Conservation (phyloP, 2,888 invertebrate species). For the Nomada fabriciana region DNA sequence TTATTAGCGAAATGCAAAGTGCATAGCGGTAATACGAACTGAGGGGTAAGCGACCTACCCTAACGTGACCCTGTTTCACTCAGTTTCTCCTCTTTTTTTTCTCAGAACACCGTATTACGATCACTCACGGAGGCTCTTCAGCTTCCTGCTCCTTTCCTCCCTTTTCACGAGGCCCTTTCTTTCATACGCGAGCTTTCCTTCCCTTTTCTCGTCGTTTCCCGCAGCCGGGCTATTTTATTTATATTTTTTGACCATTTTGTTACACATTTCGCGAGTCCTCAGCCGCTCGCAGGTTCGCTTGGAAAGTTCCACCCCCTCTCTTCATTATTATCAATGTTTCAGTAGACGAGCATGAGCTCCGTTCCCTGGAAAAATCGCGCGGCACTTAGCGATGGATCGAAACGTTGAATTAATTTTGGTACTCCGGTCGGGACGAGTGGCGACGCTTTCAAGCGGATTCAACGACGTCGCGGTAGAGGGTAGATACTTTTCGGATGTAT, state of each 20-base stretch:
- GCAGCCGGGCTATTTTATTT: constrained; percentile 6
- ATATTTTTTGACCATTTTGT: neutral
- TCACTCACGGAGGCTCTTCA: constrained; percentile 39
- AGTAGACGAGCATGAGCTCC: neutral
- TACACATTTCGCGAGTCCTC: constrained; percentile 22
- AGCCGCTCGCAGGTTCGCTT: neutral
- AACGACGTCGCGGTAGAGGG: neutral
- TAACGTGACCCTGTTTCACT: constrained; percentile 58
- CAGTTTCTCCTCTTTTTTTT: constrained; percentile 8
- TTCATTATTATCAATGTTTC: constrained; percentile 29
- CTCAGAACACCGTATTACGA: constrained; percentile 19
- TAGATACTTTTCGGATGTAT: constrained; percentile 5
- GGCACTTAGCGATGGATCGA: constrained; percentile 21
- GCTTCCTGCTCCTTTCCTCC: constrained; percentile 38
- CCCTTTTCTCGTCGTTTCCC: constrained; percentile 13
- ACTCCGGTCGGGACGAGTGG: constrained; percentile 7
- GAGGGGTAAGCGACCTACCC: constrained; percentile 54
- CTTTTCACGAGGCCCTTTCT: constrained; percentile 17
- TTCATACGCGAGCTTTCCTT: constrained; percentile 25
- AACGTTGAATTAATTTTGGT: constrained; percentile 3
- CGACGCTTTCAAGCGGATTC: constrained; percentile 16
- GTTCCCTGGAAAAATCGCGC: constrained; percentile 8
- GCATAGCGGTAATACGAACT: constrained; percentile 22
- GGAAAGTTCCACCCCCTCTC: constrained; percentile 3
- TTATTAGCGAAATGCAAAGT: neutral